Base-by-base conservation (phyloP, 2,888 invertebrate genomes). In the Volucella bombylans region DNA sequence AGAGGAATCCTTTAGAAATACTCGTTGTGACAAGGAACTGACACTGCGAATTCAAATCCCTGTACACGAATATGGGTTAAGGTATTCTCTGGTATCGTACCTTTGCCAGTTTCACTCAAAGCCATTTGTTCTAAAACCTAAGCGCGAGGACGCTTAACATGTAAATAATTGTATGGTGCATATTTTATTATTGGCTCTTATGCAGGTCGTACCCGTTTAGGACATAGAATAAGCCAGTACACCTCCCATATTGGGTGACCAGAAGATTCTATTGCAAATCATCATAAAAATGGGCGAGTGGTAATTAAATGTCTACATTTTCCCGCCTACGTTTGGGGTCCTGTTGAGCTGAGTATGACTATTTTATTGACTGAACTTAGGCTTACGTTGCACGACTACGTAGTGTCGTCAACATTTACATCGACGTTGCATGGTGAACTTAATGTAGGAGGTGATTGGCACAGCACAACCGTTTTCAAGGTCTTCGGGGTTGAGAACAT, bases 391-490 rank as follows among this genome's bases (percentile, higher is more conserved):
- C 82, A 74, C 64, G 65, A n/a, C 57, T 9, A 65, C 41, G 47
- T 55, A 57, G 54, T 62, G 47, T 23, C 18, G 3, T 23, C 18
- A 23, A 23, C 47, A 8, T 31, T 6, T 4, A 31, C 31, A 31
- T 31, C 31, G 31, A 31, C 4, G 31, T 31, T 31, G 31, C 31
- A 31, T 31, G 6, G 31, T 47, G 3, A 45, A 61, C 54, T 55
- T 49, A 39, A 62, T 54, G 39, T 59, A 59, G 68, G 38, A 79
- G 79, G 69, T 83, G 73, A 69, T 79, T 79, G 79, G 73, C 74
- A 79, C 59, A 83, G 64, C 74, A 79, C 64, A 83, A 31, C 9
- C 39, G 41, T 59, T 83, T 74, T 83, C 82, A 83, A 83, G 82
- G 82, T 79, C 82, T 61, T 62, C 41, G 14, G 54, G 64, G 47